A percentile compares a stretch with the other conserved stretches of the same genome.
phyloP scores from a whole-genome alignment of 1,140 invertebrate genomes.

The Pogonus chalceus region DNA sequence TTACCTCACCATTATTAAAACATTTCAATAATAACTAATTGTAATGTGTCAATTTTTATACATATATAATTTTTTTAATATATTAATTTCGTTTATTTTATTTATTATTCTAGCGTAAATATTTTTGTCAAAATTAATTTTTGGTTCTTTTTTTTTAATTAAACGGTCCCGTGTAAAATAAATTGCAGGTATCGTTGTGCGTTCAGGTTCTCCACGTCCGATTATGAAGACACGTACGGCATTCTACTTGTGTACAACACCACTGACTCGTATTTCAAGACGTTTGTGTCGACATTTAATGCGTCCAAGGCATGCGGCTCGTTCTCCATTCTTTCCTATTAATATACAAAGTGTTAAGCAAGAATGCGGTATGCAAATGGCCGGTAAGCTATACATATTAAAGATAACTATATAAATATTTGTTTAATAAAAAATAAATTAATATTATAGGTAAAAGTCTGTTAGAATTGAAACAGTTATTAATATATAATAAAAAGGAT shows the following conservation, averaged over 20 bases:
- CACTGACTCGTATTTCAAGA: constrained; percentile 77
- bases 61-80: no score
- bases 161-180: no score
- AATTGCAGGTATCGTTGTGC: constrained; percentile 38
- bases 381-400: not conserved
- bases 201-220: constrained; percentile 70
- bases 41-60: no score
- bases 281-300: constrained; percentile 74
- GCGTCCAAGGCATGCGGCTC: constrained; percentile 71
- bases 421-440: constrained; percentile 31
- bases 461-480: constrained; percentile 47
- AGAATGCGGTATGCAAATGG: constrained; percentile 50
- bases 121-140: no score
- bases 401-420: not conserved
- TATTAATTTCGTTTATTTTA: no score
- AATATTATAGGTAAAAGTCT: constrained; percentile 50
- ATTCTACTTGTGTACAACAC: constrained; percentile 85
- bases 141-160: no score
- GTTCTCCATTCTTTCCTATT: constrained; percentile 77
- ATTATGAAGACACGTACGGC: constrained; percentile 95
- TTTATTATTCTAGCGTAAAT: not conserved
- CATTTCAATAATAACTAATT: no score
- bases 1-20: no score
- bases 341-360: constrained; percentile 76
- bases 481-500: constrained; percentile 41